Percentiles rank a stretch among this genome's conserved stretches.
Conservation (phyloP, 2,888 invertebrate genomes). For the Autographa pulchrina region DNA sequence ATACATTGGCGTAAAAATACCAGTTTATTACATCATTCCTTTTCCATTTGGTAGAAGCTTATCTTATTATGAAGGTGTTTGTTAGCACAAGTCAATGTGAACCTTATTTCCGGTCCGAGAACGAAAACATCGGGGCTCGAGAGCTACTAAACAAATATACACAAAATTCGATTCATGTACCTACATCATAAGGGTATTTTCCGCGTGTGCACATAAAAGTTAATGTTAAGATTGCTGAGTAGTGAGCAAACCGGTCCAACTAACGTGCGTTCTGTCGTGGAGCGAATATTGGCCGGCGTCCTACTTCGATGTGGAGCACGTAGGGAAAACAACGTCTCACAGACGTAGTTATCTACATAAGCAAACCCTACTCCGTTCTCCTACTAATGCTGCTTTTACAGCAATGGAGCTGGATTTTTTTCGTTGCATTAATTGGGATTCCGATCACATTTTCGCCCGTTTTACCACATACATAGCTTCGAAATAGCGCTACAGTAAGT, state of each 20-base stretch:
- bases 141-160: conserved; percentile 46
- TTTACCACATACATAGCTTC: conserved; percentile 33
- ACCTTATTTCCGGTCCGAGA: conserved; percentile 44
- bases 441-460: conserved; percentile 30
- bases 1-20: conserved; percentile 43
- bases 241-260: conserved; percentile 57
- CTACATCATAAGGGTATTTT: conserved; percentile 59
- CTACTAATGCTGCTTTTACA: conserved; percentile 30
- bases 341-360: conserved; percentile 51
- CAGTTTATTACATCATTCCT: conserved; percentile 49
- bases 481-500: conserved; percentile 22
- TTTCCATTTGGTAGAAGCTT: conserved; percentile 45
- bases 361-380: conserved; percentile 38
- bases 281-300: conserved; percentile 57
- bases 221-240: conserved; percentile 68
- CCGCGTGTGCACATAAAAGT: conserved; percentile 62
- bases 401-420: conserved; percentile 17
- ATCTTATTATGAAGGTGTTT: conserved; percentile 54
- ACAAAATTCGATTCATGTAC: conserved; percentile 57
- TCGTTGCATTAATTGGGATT: conserved; percentile 39
- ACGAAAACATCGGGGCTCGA: conserved; percentile 43
- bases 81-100: conserved; percentile 42
- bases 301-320: conserved; percentile 47
- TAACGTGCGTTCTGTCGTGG: conserved; percentile 58
- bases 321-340: conserved; percentile 49